A percentile compares a stretch with the other conserved stretches of the same genome.
Conservation (phyloP, 1,140 invertebrate species). For the Meloidogyne hapla region DNA sequence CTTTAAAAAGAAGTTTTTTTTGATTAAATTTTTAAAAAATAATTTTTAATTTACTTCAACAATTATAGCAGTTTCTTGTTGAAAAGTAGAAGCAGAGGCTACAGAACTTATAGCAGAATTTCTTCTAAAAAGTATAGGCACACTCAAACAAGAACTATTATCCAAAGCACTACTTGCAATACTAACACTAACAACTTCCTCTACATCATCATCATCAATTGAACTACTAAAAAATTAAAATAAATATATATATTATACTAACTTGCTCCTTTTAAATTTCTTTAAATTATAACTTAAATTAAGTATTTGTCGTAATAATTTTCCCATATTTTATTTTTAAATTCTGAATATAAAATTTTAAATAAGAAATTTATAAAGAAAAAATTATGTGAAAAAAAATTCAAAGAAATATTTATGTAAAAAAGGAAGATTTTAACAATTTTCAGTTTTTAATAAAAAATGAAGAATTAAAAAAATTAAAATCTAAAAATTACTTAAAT, state of each 20-base stretch:
- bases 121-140: constrained; percentile 45
- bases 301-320: constrained; percentile 3
- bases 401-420: too few species aligned
- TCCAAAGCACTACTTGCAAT: constrained; percentile 30
- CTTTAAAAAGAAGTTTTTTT: background rate
- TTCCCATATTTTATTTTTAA: background rate
- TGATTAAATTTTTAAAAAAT: constrained; percentile 26
- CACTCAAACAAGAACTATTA: constrained; percentile 20
- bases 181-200: constrained; percentile 4
- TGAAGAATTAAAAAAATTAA: too few species aligned
- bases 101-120: constrained; percentile 16
- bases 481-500: too few species aligned
- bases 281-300: constrained; percentile 2
- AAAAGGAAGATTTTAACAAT: too few species aligned
- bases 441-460: too few species aligned
- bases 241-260: background rate
- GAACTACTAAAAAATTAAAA: constrained; percentile 34
- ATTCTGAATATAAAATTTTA: background rate
- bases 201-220: constrained; percentile 28
- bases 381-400: background rate
- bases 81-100: background rate
- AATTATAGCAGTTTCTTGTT: constrained; percentile 53
- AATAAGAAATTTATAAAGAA: background rate
- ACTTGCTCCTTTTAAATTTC: constrained; percentile 1
- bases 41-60: constrained; percentile 35